Percentiles rank a stretch among this genome's conserved stretches.
Evolutionary conservation across 2,113 vertebrate species (phyloP).

Genomic region (Haplochromis vanheusdeni): DNA sequence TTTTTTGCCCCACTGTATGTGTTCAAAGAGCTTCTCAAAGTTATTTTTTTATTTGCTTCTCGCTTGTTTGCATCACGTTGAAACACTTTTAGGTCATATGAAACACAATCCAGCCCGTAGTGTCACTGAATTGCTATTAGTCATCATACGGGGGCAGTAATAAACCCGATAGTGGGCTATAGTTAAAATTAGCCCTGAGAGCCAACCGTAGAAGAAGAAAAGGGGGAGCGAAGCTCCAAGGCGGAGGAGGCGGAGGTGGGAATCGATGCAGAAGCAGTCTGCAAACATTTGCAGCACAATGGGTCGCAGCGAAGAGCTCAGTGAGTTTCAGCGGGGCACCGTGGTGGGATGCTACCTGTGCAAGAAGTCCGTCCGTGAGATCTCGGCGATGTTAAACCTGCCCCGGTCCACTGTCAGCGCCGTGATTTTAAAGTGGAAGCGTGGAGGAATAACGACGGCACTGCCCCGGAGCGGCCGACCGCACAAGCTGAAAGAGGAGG

Average conservation of each 20-base stretch:
- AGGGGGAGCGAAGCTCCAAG: neutral
- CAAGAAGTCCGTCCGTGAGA: constrained; percentile 33
- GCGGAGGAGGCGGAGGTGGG: neutral
- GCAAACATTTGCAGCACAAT: neutral
- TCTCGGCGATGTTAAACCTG: constrained; percentile 13
- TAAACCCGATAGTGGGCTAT: neutral
- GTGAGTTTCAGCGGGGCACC: constrained; percentile 45
- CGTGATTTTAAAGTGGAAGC: constrained; percentile 44
- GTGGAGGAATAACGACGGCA: constrained; percentile 27
- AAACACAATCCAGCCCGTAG: neutral
- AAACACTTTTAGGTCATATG: neutral
- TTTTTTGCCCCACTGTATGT: too few species aligned
- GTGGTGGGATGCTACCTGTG: constrained; percentile 36
- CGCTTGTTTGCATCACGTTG: neutral
- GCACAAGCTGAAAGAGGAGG: constrained; percentile 42
- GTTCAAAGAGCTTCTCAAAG: neutral
- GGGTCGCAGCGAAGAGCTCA: constrained; percentile 43
- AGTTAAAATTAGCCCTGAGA: neutral
- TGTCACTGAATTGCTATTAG: neutral
- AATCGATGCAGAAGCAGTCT: neutral
- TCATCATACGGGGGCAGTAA: neutral
- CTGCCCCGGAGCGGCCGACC: constrained; percentile 48
- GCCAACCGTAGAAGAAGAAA: neutral
- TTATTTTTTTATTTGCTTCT: neutral
- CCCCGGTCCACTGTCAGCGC: constrained; percentile 39